Conservation (phyloP, 2,113 vertebrate genomes). For the Erythrolamprus reginae region DNA sequence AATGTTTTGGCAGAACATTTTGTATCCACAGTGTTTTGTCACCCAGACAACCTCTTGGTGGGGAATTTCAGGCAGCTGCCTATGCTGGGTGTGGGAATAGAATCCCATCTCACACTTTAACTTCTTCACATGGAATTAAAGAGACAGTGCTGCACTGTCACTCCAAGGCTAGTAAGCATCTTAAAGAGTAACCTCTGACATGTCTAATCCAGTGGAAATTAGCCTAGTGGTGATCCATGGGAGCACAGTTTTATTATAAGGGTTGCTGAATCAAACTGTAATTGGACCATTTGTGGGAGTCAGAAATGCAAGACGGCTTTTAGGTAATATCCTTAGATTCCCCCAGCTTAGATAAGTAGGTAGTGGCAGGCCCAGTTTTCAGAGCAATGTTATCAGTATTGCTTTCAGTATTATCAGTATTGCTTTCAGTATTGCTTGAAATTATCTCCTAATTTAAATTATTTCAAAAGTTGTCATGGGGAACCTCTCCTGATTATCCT, state of each 20-base stretch:
- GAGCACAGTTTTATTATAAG: not conserved
- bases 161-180: not conserved
- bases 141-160: not conserved
- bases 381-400: not conserved
- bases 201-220: not conserved
- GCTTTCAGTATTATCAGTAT: not conserved
- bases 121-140: slow-evolving; percentile 9
- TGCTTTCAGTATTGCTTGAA: too few species aligned
- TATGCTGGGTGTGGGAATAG: slow-evolving; percentile 20
- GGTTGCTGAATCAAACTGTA: not conserved
- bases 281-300: not conserved
- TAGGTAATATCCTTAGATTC: not conserved
- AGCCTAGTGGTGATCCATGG: not conserved
- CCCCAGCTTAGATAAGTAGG: not conserved
- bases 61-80: slow-evolving; percentile 39
- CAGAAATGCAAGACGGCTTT: not conserved
- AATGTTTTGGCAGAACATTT: slow-evolving; percentile 59
- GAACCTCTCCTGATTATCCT: not conserved
- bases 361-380: not conserved
- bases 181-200: not conserved
- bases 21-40: slow-evolving; percentile 48
- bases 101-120: not conserved
- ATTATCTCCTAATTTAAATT: not conserved
- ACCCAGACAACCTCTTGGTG: slow-evolving; percentile 21
- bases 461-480: not conserved